A percentile compares a stretch with the other conserved stretches of the same genome.
phyloP scores from a whole-genome alignment of 2,797 vertebrate genomes.

The Pantherophis vulpinus region DNA sequence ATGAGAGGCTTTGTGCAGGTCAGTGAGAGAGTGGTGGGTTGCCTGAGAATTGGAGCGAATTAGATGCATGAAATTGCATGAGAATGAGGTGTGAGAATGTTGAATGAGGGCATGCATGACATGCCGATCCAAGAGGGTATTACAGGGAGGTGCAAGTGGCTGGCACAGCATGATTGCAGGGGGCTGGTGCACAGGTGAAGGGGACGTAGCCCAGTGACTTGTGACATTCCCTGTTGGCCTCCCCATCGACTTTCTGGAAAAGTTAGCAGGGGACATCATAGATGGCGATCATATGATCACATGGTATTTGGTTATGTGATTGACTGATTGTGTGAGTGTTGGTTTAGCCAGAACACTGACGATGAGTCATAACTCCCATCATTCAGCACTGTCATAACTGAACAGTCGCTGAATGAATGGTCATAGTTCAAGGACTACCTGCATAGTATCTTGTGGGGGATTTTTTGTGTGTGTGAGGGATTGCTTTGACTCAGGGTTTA shows the following conservation, averaged over 20 bases:
- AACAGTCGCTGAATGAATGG: neutral
- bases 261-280: neutral
- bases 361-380: neutral
- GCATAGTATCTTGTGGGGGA: neutral
- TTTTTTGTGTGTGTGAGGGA: neutral
- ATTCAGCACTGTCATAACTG: neutral
- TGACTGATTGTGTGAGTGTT: neutral
- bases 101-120: neutral
- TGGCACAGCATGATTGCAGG: neutral
- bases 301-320: neutral
- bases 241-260: neutral
- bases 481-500: neutral
- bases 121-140: neutral
- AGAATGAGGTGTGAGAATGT: neutral
- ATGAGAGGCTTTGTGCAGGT: neutral
- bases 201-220: neutral
- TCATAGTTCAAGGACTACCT: neutral
- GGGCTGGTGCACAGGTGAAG: neutral
- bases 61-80: neutral
- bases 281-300: neutral
- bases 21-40: neutral
- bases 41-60: neutral
- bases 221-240: neutral
- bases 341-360: neutral
- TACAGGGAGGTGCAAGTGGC: neutral